Evolutionary conservation across 2,797 vertebrate species (phyloP).

Genomic region (Sparus aurata): DNA sequence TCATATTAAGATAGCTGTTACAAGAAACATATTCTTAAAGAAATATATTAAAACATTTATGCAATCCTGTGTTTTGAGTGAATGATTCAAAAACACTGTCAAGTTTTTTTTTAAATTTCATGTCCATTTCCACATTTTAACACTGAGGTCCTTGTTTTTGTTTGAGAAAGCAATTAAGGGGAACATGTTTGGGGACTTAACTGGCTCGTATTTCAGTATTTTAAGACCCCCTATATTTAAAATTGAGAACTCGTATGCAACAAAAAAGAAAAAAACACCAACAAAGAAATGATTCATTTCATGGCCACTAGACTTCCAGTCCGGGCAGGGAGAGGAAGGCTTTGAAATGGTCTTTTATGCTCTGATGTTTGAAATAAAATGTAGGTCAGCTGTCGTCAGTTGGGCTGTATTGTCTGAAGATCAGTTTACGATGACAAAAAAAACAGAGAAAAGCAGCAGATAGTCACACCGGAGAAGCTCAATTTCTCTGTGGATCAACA

Average conservation of each 20-base stretch:
- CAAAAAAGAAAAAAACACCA: too few relatives aligned
- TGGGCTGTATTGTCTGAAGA: background rate
- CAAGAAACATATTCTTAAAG: background rate
- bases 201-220: slow-evolving; percentile 1
- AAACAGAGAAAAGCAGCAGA: background rate
- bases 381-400: background rate
- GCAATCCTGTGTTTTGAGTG: background rate
- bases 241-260: background rate
- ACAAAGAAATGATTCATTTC: background rate
- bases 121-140: slow-evolving; percentile 1
- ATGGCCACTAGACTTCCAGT: background rate
- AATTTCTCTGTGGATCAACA: background rate
- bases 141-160: background rate
- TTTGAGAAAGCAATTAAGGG: background rate
- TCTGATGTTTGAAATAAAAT: background rate
- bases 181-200: background rate
- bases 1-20: background rate
- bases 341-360: background rate
- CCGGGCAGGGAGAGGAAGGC: background rate
- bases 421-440: background rate
- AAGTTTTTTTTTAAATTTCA: background rate
- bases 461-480: background rate
- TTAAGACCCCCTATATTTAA: background rate
- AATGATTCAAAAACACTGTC: background rate
- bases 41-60: background rate